Conservation (phyloP, 2,888 invertebrate species). For the Drepana falcataria region DNA sequence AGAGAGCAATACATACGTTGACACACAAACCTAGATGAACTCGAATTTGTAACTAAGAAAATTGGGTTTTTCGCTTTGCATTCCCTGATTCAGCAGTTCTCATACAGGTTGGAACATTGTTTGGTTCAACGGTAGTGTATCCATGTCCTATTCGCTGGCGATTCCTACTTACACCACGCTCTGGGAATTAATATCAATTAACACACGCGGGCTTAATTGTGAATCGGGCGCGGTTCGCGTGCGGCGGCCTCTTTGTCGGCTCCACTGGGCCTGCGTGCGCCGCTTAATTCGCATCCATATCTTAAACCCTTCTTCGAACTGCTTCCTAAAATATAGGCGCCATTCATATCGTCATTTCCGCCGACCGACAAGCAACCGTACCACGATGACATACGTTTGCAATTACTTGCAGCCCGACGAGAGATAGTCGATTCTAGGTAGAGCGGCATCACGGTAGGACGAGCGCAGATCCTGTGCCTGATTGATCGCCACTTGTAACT, state of each 20-base stretch:
- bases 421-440: conserved; percentile 46
- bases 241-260: conserved; percentile 75
- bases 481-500: conserved; percentile 47
- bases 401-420: conserved; percentile 22
- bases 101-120: neutral
- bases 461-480: conserved; percentile 72
- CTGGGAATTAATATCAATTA: conserved; percentile 76
- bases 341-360: conserved; percentile 36
- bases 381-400: conserved; percentile 31
- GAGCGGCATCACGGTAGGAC: conserved; percentile 64
- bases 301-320: conserved; percentile 62
- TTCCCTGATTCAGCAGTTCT: too few relatives aligned
- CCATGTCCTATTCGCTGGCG: conserved; percentile 16
- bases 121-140: neutral
- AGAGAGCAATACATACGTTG: neutral
- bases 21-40: too few relatives aligned
- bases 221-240: conserved; percentile 73
- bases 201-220: conserved; percentile 77
- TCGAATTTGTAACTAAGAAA: too few relatives aligned
- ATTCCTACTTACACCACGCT: conserved; percentile 55
- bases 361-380: conserved; percentile 44
- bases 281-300: conserved; percentile 53
- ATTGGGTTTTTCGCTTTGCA: too few relatives aligned
- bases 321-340: conserved; percentile 74
- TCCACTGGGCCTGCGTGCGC: conserved; percentile 44